Base-by-base conservation (phyloP, 1,140 invertebrate genomes). In the Himalopsyche phryganea region DNA sequence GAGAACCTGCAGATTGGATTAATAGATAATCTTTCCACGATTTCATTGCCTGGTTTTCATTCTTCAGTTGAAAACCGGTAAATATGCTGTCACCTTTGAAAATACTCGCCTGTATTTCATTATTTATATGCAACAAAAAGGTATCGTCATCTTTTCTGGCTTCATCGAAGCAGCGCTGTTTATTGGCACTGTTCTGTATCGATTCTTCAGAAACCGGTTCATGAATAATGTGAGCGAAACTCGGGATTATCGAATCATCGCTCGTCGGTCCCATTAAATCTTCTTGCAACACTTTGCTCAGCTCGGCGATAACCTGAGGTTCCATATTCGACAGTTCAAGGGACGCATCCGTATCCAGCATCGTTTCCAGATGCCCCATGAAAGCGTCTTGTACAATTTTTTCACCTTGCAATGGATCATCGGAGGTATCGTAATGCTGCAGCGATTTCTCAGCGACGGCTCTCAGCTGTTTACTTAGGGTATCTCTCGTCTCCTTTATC, bases 311-410 rank as follows among this genome's bases (percentile, higher is more conserved):
- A 5, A 64, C 36, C 41, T 64, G 62, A 7, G 62, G 62, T 7
- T 64, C 58, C 62, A 64, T 60, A 18, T 64, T 64, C 14, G 47
- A 57, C 13, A 64, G 47, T 42, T 64, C 58, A 6, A 64, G 13
- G 6, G 58, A 64, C 4, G 58, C 58, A 44, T 53, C 50, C 0
- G 42, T 60, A 45, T 64, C 62, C 32, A 64, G 53, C 62, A 64
- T 60, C 3, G 42, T 60, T 11, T 53, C 62, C 7, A 64, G 28
- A 20, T 64, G 62, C 1, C 58, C 62, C 51, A 64, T 52, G 41
- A 64, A 60, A 1, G 62, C 54, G 44, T 64, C 58, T 20, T 58
- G 62, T 2, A 60, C 54, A 13, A 60, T 64, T 42, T 64, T 44
- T 44, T 64, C 50, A 3, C 58, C 62, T 23, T 58, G 52, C 32